These are phyloP conservation scores for Corythoichthys intestinalis DNA, from an alignment of 2,113 vertebrate species.

Conservation along the genomic window DNA sequence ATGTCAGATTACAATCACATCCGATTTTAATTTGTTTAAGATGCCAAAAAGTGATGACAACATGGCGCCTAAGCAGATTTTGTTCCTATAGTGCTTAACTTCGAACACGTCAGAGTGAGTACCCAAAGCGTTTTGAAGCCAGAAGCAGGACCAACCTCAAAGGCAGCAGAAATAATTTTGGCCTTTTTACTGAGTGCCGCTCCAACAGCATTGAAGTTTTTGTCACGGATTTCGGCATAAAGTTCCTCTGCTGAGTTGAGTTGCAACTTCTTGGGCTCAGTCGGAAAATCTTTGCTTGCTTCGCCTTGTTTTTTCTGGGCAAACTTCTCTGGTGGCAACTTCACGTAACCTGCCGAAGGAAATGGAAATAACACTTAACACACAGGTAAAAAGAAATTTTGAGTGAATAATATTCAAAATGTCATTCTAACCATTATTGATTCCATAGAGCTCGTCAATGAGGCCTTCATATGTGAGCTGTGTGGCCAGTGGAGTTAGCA, in stretches of 20 bases:
- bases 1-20: slow-evolving; percentile 35
- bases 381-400: neutral
- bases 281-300: slow-evolving; percentile 87
- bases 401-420: neutral
- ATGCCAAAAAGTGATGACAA: slow-evolving; percentile 2
- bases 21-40: slow-evolving; percentile 3
- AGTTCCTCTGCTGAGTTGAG: slow-evolving; percentile 96
- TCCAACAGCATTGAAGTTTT: slow-evolving; percentile 97
- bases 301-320: slow-evolving; percentile 91
- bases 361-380: neutral
- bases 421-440: slow-evolving; percentile 84
- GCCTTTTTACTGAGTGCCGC: slow-evolving; percentile 96
- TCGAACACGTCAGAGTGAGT: neutral
- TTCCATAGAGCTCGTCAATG: slow-evolving; percentile 94
- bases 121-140: neutral
- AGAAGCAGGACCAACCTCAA: slow-evolving; percentile 79
- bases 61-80: neutral
- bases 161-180: slow-evolving; percentile 96
- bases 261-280: slow-evolving; percentile 92
- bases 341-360: slow-evolving; percentile 81
- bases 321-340: slow-evolving; percentile 96
- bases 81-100: neutral
- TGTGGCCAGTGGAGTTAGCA: slow-evolving; percentile 89
- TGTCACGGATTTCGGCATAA: slow-evolving; percentile 95
- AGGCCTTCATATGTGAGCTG: slow-evolving; percentile 97